These are phyloP conservation scores for Smithornis capensis DNA, from an alignment of 2,113 vertebrate genomes.

Conservation along the genomic window DNA sequence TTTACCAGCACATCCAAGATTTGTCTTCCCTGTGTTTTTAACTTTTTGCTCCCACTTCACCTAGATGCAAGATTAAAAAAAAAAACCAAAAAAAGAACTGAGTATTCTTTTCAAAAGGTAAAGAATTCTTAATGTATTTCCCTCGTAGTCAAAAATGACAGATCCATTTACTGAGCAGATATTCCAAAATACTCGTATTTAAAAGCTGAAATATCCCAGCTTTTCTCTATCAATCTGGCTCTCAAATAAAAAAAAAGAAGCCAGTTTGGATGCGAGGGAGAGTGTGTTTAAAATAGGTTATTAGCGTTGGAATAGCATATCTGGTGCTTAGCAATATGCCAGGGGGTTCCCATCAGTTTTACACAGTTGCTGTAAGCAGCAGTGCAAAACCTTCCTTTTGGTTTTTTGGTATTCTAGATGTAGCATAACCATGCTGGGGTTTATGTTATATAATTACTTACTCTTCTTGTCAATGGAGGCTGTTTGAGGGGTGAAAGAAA, in stretches of 20 bases:
- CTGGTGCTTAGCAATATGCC: background rate
- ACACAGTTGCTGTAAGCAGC: background rate
- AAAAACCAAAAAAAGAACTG: background rate
- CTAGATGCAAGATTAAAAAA: background rate
- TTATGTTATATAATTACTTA: background rate
- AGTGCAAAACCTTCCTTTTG: background rate
- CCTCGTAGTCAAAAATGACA: accelerated
- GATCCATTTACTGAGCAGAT: background rate
- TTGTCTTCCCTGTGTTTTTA: background rate
- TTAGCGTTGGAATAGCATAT: background rate
- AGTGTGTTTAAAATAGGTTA: background rate
- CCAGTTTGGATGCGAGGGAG: background rate
- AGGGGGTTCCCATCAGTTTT: background rate
- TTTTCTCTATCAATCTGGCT: background rate
- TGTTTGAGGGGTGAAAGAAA: background rate
- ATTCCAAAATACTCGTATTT: background rate
- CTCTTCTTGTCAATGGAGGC: background rate
- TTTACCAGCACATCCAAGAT: background rate
- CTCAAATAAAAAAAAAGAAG: background rate
- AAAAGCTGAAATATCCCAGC: background rate
- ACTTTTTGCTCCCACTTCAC: background rate
- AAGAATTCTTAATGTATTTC: background rate
- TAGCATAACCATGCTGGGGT: background rate
- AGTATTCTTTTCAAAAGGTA: background rate
- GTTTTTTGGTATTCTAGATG: background rate